Evolutionary conservation across 92 coral and sea anemone species (phyloP).

Genomic region (Pocillopora grandis): DNA sequence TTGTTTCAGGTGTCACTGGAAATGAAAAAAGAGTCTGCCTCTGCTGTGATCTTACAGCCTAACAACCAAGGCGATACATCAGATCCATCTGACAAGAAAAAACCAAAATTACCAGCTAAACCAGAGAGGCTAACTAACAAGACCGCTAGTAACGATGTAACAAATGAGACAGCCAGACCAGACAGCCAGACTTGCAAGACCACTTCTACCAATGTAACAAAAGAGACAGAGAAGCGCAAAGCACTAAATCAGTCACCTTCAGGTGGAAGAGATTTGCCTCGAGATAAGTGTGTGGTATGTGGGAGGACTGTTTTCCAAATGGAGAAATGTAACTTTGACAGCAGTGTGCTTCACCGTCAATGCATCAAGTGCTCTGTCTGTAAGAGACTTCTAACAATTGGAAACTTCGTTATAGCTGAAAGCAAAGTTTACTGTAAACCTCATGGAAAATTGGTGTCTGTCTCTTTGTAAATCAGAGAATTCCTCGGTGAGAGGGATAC

Average conservation of each 20-base stretch:
- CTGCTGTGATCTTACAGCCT: neutral
- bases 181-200: neutral
- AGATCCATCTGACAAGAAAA: slow-evolving; percentile 15
- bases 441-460: slow-evolving; percentile 68
- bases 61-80: neutral
- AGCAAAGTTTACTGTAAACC: slow-evolving; percentile 95
- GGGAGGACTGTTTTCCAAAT: slow-evolving; percentile 90
- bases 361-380: slow-evolving; percentile 94
- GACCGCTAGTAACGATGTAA: neutral
- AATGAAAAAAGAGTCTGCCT: neutral
- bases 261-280: neutral
- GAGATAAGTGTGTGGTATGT: slow-evolving; percentile 90
- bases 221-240: slow-evolving; percentile 14
- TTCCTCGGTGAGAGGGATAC: neutral
- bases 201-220: neutral
- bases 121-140: slow-evolving; percentile 29
- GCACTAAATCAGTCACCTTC: neutral
- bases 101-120: slow-evolving; percentile 29
- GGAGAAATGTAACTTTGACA: slow-evolving; percentile 95
- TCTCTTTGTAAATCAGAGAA: slow-evolving; percentile 1
- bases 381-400: slow-evolving; percentile 90
- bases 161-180: slow-evolving; percentile 10
- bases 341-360: slow-evolving; percentile 79
- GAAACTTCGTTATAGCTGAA: slow-evolving; percentile 95
- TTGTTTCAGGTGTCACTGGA: slow-evolving; percentile 11